Evolutionary conservation across 2,113 vertebrate species (phyloP).

Genomic region (Recurvirostra avosetta): DNA sequence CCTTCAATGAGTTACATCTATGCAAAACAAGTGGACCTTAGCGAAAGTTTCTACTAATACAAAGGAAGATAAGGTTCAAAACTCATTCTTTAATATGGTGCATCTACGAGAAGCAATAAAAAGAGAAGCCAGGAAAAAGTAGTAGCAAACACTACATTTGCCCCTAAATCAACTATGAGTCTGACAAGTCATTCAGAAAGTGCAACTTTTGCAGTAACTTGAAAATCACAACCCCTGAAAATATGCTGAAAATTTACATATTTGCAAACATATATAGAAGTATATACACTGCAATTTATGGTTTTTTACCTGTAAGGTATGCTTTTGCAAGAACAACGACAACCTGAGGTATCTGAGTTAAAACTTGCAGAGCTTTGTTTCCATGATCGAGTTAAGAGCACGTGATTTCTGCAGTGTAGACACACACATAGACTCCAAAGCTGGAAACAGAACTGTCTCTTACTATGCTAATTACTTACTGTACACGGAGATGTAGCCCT

Average conservation of each 20-base stretch:
- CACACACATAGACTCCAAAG: not conserved
- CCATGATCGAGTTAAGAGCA: not conserved
- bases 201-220: not conserved
- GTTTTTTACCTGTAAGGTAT: not conserved
- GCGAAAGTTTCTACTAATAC: not conserved
- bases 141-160: not conserved
- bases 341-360: not conserved
- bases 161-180: not conserved
- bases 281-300: not conserved
- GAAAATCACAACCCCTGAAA: not conserved
- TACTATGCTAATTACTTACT: not conserved
- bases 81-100: not conserved
- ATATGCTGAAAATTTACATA: not conserved
- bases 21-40: not conserved
- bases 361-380: not conserved
- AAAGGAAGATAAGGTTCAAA: not conserved
- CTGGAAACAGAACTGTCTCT: not conserved
- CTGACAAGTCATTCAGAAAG: not conserved
- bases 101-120: not conserved
- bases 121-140: not conserved
- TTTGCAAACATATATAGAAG: not conserved
- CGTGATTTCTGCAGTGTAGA: rapidly evolving
- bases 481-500: not conserved
- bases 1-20: not conserved
- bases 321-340: not conserved